Evolutionary conservation across 2,888 invertebrate species (phyloP), one percentile per base, ranked within the genome.

Genomic region (Mactromeris polynyma): DNA sequence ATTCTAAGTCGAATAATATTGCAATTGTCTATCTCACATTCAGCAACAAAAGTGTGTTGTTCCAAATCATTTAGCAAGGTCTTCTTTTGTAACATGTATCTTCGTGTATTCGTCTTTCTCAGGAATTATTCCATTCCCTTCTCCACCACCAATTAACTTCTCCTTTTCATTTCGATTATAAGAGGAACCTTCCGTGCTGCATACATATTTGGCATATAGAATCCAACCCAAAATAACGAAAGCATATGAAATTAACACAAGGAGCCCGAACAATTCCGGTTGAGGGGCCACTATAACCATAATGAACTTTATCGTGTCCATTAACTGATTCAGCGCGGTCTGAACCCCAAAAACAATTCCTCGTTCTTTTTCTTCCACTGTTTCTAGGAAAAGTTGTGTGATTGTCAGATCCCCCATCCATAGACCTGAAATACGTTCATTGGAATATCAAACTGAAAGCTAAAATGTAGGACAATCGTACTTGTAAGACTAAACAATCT

Each of bases 321-420:
- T 96, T n/a, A 96, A 91, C 94, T 96, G 96, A 94, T 97, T 97
- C n/a, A 97, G 93, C 2, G 97, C 97, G 82, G 95, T 96, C 93
- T 97, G 97, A 2, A 97, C 97, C 2, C 97, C 97, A 88, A 96
- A 96, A n/a, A 97, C 96, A 9, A 96, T 96, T 7, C 97, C 97
- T 36, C 97, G 95, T 90, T 97, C 96, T 3, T 93, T 90, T 88
- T 97, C 97, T 9, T 91, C 93, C 1, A 97, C 97, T 21, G 94
- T 94, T 94, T 97, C 97, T 94, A 97, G 97, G 87, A 97, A 96
- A 36, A 97, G 95, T 94, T 97, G 97, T 26, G 97, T 97, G 31
- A 97, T 97, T 2, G 97, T 96, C 86, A 97, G 93, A 94, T 97
- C 97, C 2, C 97, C 96, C 86, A 97, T 95, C 97, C 97, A 97